Evolutionary conservation across 2,113 vertebrate species (phyloP).

Genomic region (Dermatemys mawii): DNA sequence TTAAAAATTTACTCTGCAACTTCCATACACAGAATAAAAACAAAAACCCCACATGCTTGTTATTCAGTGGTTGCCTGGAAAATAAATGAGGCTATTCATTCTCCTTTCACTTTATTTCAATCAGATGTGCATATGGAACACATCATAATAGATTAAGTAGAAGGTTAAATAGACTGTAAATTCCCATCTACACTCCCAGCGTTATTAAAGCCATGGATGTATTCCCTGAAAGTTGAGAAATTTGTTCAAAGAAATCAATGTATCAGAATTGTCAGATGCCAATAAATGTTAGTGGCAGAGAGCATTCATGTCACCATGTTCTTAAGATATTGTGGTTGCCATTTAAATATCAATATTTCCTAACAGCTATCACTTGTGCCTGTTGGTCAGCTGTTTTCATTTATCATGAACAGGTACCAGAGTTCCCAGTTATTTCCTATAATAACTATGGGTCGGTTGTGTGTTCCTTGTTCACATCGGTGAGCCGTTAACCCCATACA

Average conservation of each 20-base stretch:
- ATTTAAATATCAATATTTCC: slow-evolving; percentile 67
- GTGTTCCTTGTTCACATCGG: slow-evolving; percentile 40
- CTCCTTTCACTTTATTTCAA: slow-evolving; percentile 55
- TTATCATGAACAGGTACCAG: slow-evolving; percentile 35
- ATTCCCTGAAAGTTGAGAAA: slow-evolving; percentile 45
- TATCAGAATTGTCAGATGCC: slow-evolving; percentile 67
- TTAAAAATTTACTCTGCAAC: background rate
- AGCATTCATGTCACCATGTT: slow-evolving; percentile 10
- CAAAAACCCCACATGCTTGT: background rate
- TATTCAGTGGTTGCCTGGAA: background rate
- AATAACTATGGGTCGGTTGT: slow-evolving; percentile 34
- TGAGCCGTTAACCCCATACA: slow-evolving; percentile 54
- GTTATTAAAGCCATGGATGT: slow-evolving; percentile 62
- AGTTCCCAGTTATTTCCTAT: slow-evolving; percentile 24
- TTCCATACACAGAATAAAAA: background rate
- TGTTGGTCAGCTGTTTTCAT: background rate
- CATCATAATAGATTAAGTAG: slow-evolving; percentile 56
- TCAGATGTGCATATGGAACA: slow-evolving; percentile 59
- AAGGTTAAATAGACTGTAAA: slow-evolving; percentile 59
- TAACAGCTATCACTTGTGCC: background rate
- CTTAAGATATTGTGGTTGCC: slow-evolving; percentile 30
- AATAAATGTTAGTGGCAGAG: slow-evolving; percentile 61
- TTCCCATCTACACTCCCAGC: slow-evolving; percentile 33
- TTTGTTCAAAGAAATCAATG: slow-evolving; percentile 68
- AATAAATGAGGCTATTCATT: slow-evolving; percentile 32